Evolutionary conservation across 1,140 invertebrate genomes (phyloP), one percentile per base, ranked within the genome.

Genomic region (Hycleus phaleratus): DNA sequence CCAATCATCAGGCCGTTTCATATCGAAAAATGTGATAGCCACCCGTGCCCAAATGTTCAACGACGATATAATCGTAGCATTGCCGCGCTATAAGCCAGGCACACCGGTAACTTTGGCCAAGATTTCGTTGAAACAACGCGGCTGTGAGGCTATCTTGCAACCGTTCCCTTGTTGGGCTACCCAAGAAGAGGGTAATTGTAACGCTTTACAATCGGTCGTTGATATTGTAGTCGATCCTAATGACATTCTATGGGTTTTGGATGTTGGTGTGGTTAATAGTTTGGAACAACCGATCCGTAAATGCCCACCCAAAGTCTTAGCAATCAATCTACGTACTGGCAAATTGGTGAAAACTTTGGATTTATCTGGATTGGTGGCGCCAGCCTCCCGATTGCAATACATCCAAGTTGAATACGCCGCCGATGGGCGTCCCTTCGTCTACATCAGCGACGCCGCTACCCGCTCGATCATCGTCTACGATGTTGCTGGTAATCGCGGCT

Each of bases 221-320:
- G 83, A 85, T 65, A 66, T 84, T 3, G 74, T 71, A 39, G 59
- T 85, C 24, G 83, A 85, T 68, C 63, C 68, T 11, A 69, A 81
- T 66, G 81, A 81, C 57, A 77, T 82, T n/a, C 68, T 87, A 1
- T 88, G 86, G 85, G 76, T 81, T 2, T 72, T 88, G 46, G 85
- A 87, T 63, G 77, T 77, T 42, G 85, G 85, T 39, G 75, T 85
- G 38, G 79, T 83, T 1, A 83, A 87, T 58, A 85, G 82, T 1
- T 64, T 85, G 45, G 78, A 78, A 47, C 53, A 72, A 46, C 78
- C 81, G 3, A 61, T 78, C 1, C 70, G 79, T 10, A 75, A 73
- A 46, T 82, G 79, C 58, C 67, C 76, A 0, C 79, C 82, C 2
- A 82, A 82, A 59, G 77, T 83, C 26, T 69, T 84, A 3, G 80